phyloP scores from a whole-genome alignment of 1,140 invertebrate species.

The Eriosoma lanigerum region DNA sequence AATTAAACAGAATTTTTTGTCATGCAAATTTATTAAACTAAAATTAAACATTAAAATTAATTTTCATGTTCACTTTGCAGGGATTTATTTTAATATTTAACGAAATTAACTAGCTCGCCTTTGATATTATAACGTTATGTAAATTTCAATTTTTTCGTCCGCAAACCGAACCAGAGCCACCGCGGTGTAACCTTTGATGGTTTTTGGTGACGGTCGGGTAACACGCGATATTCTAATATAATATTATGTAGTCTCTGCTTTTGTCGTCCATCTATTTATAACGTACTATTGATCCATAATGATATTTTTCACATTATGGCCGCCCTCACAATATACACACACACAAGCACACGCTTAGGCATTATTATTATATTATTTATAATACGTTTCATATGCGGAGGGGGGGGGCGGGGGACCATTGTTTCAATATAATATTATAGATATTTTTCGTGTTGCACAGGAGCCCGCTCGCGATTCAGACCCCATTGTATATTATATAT shows the following conservation, averaged over 20 bases:
- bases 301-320: constrained; percentile 40
- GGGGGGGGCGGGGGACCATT: background rate
- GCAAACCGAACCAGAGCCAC: no score
- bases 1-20: no score
- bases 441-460: constrained; percentile 38
- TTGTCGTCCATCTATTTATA: constrained; percentile 11
- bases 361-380: background rate
- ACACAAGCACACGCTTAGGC: background rate
- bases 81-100: no score
- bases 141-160: no score
- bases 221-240: background rate
- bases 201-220: background rate
- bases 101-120: no score
- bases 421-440: constrained; percentile 26
- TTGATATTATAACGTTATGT: no score
- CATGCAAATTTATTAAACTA: no score
- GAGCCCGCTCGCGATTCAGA: constrained; percentile 22
- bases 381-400: constrained; percentile 15
- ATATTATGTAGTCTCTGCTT: background rate
- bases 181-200: no score
- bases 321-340: constrained; percentile 41
- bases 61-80: no score
- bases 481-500: constrained; percentile 11
- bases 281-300: constrained; percentile 17
- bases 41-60: no score